Evolutionary conservation across 2,113 vertebrate species (phyloP), one percentile per base, ranked within the genome.

Genomic region (Cyanocitta stelleri): DNA sequence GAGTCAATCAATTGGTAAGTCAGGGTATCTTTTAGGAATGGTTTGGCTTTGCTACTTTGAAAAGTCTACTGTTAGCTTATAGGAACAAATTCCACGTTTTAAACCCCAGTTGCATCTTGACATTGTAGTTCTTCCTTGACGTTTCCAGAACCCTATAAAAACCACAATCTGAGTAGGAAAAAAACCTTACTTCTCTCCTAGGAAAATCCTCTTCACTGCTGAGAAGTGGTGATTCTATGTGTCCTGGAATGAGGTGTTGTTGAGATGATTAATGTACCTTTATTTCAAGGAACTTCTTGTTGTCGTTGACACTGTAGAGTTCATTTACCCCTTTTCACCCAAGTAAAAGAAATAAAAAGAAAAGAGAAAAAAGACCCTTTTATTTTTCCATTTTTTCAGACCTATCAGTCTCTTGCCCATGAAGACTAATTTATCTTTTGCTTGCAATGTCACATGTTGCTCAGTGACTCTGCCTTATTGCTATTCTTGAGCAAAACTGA

Each of bases 371-470:
- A 32, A 20, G 13, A 1, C 4, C 5, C 18, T 72, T 32, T n/a
- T 67, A 37, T 73, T 93, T 89, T 93, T 85, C 76, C 18, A 27
- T 85, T 87, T 79, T 10, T 92, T 89, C 43, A 63, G 83, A 56
- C 46, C 90, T 96, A 76, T 90, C 59, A 32, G 46, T 94, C 67
- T 90, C 51, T 83, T 76, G 23, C 24, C 48, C 48, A 24, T 66
- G n/a, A 93, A 89, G 73, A 74, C 46, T 94, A 88, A 93, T 94
- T 93, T 93, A 49, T 82, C 82, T 91, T 94, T 79, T 90, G 43
- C 82, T 96, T 95, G 87, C 81, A 67, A 21, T 93, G 89, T 91
- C 54, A 79, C 82, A 39, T 95, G 78, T 94, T 87, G 74, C 54
- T 95, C 74, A 66, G 29, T 93, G 67, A 39, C 30, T 92, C 73